Percentiles rank a stretch among this genome's conserved stretches.
Evolutionary conservation across 2,797 vertebrate genomes (phyloP).

Genomic region (Ceyx erithaca): DNA sequence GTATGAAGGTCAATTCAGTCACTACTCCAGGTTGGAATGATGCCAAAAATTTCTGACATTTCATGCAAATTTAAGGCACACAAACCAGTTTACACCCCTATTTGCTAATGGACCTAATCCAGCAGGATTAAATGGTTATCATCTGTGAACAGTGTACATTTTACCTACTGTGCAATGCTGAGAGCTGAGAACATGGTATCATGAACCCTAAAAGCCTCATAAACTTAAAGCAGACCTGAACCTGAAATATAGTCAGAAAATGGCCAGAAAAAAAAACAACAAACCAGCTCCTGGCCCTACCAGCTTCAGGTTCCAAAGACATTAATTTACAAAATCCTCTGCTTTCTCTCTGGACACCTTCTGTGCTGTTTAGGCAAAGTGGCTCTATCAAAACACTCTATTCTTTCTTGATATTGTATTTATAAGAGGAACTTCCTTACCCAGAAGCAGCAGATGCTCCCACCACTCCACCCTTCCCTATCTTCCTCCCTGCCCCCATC

Average conservation of each 20-base stretch:
- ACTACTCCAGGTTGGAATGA: background rate
- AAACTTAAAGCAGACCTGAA: background rate
- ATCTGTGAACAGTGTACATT: background rate
- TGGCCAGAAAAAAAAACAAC: background rate
- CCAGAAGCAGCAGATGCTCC: background rate
- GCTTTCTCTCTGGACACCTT: background rate
- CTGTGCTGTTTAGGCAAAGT: background rate
- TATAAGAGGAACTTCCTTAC: slow-evolving; percentile 12
- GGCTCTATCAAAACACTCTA: background rate
- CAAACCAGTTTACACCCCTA: background rate
- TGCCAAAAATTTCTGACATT: background rate
- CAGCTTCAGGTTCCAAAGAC: background rate
- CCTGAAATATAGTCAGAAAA: background rate
- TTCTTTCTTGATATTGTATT: slow-evolving; percentile 1
- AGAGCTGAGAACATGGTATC: background rate
- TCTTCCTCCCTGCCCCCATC: background rate
- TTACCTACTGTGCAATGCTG: background rate
- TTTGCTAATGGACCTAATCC: background rate
- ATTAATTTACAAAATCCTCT: background rate
- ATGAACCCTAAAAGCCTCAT: background rate
- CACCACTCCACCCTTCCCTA: background rate
- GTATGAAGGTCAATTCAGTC: background rate
- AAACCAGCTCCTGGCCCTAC: background rate
- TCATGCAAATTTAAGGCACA: background rate
- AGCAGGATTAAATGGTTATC: background rate